Percentiles rank a stretch among this genome's conserved stretches.
These are phyloP conservation scores for Chanos chanos DNA, from an alignment of 2,797 vertebrate species.

Conservation along the genomic window DNA sequence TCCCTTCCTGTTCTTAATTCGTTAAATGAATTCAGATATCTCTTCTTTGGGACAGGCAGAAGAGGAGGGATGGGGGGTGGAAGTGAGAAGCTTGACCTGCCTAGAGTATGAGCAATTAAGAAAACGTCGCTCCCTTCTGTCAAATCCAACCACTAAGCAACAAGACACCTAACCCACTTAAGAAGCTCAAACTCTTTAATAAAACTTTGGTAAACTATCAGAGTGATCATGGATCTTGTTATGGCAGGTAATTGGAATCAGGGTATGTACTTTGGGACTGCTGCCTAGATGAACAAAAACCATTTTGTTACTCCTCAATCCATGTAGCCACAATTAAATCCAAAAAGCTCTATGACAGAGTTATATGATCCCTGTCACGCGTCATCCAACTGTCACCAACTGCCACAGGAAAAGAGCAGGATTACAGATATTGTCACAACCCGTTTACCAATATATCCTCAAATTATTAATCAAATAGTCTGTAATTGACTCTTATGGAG, in stretches of 20 bases:
- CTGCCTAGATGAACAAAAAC: background rate
- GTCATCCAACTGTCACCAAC: too few relatives aligned
- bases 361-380: too few relatives aligned
- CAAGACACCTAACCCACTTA: slow-evolving; percentile 71
- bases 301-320: slow-evolving; percentile 11
- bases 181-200: slow-evolving; percentile 56
- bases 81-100: slow-evolving; percentile 53
- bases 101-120: slow-evolving; percentile 68
- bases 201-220: slow-evolving; percentile 72
- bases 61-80: slow-evolving; percentile 5
- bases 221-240: slow-evolving; percentile 59
- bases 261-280: slow-evolving; percentile 53
- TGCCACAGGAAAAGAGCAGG: too few relatives aligned
- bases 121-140: slow-evolving; percentile 53
- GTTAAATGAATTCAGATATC: slow-evolving; percentile 51
- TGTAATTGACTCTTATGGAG: too few relatives aligned
- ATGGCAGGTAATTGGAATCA: slow-evolving; percentile 62
- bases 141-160: slow-evolving; percentile 58
- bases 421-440: too few relatives aligned
- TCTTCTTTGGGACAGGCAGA: slow-evolving; percentile 47
- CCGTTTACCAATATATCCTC: too few relatives aligned
- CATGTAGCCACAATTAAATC: background rate
- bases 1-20: slow-evolving; percentile 48
- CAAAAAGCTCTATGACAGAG: too few relatives aligned
- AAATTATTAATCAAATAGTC: too few relatives aligned